phyloP scores from a whole-genome alignment of 2,888 invertebrate genomes.

The Athripsodes cinereus region DNA sequence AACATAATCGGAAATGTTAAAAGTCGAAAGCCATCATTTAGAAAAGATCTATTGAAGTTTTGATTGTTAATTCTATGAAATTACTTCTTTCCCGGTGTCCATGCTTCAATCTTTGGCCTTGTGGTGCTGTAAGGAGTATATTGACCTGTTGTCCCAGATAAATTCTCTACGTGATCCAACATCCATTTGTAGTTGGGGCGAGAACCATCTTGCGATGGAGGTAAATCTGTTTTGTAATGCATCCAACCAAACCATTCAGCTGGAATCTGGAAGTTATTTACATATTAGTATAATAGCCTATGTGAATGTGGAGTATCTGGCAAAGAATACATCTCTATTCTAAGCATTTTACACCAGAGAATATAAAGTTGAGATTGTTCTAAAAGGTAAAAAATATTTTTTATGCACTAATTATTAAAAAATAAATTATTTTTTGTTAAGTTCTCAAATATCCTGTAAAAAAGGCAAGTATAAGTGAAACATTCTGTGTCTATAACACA shows the following conservation, averaged over 20 bases:
- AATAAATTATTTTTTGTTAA: no score
- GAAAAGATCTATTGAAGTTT: background rate
- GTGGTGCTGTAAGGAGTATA: slow-evolving; percentile 93
- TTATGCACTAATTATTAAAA: no score
- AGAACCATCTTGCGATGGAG: slow-evolving; percentile 57
- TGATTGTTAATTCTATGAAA: background rate
- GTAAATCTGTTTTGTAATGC: slow-evolving; percentile 74
- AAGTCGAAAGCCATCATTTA: background rate
- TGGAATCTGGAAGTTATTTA: slow-evolving; percentile 65
- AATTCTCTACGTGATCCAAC: slow-evolving; percentile 75
- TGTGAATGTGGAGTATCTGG: no score
- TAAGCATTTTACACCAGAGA: no score
- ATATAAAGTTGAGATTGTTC: no score
- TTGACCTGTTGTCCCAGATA: slow-evolving; percentile 70
- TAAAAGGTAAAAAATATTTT: no score
- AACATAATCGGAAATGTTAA: no score
- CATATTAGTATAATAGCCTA: no score
- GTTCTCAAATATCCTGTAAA: no score
- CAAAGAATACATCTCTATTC: no score
- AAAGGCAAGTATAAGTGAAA: no score
- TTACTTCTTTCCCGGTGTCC: slow-evolving; percentile 53
- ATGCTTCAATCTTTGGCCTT: slow-evolving; percentile 78
- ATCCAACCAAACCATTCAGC: slow-evolving; percentile 98
- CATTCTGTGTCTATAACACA: no score
- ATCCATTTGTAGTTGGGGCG: slow-evolving; percentile 85